A percentile compares a stretch with the other conserved stretches of the same genome.
Evolutionary conservation across 2,797 vertebrate species (phyloP).

Genomic region (Rhynchotus rufescens): DNA sequence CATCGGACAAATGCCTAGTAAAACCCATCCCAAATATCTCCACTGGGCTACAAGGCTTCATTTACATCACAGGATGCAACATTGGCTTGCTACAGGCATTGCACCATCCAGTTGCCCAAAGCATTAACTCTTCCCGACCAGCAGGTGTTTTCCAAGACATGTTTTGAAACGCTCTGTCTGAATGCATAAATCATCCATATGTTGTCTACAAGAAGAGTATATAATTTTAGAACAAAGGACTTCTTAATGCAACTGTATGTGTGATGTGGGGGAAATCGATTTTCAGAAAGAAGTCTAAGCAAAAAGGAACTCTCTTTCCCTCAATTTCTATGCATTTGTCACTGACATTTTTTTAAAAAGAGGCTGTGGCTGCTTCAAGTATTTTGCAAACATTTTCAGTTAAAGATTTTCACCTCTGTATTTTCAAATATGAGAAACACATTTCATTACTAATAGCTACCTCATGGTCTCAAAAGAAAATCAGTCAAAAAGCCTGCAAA

Average conservation of each 20-base stretch:
- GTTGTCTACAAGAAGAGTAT: too few species aligned
- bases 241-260: not conserved
- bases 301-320: too few species aligned
- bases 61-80: not conserved
- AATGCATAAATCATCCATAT: not conserved
- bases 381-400: not conserved
- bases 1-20: not conserved
- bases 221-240: not conserved
- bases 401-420: accelerated
- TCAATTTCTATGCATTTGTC: not conserved
- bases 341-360: not conserved
- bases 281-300: not conserved
- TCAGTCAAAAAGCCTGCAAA: not conserved
- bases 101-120: not conserved
- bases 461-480: not conserved
- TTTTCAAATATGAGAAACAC: not conserved
- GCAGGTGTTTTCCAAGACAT: not conserved
- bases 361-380: not conserved
- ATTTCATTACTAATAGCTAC: not conserved
- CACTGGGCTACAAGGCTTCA: not conserved
- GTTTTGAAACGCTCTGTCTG: not conserved
- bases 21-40: not conserved
- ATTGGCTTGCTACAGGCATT: not conserved
- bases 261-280: not conserved
- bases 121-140: not conserved